Base-by-base conservation (phyloP, 2,113 vertebrate species). In the Pelvicachromis taeniatus region DNA sequence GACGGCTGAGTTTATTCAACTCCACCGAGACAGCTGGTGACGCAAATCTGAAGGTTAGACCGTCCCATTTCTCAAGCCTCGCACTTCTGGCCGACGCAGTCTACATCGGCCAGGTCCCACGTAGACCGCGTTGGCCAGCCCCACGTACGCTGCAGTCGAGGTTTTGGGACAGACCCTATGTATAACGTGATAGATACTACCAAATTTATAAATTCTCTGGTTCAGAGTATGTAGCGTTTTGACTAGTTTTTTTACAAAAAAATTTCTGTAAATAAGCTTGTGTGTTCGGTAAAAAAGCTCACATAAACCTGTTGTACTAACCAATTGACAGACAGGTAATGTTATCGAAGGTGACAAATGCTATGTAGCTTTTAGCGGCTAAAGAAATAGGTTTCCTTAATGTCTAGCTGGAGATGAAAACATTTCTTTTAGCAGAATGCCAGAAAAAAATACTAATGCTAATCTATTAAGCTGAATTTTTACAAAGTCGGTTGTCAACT, bases 171-270 rank as follows among this genome's bases (percentile, higher is more conserved):
- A n/a, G n/a, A n/a, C n/a, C n/a, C n/a, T n/a, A 73, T 9, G 9
- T 12, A 73, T 50, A 73, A 19, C 26, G 11, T 19, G 1, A 73
- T 0, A 29, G 40, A 73, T 48, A 45, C 12, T 13, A 17, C 23
- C 23, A 12, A 50, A 73, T 50, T 73, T 50, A 31, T 19, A 50
- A 73, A 73, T 73, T 73, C 23, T 26, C 14, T 29, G 23, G 4
- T 73, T 73, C 21, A 29, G 21, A 48, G 21, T 9, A 4, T 73
- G 23, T 48, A 73, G 42, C 9, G 31, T 31, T 73, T 50, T 42
- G n/a, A n/a, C 59, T 63, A 63, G 59, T 31, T 35, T 35, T 63
- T 63, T 63, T 63, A 63, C n/a, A n/a, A n/a, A n/a, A n/a, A n/a
- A n/a, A n/a, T n/a, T n/a, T 38, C 31, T 38, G 4, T 63, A 63